These are phyloP conservation scores for Sylvietta virens DNA, from an alignment of 2,113 vertebrate genomes.

Conservation along the genomic window DNA sequence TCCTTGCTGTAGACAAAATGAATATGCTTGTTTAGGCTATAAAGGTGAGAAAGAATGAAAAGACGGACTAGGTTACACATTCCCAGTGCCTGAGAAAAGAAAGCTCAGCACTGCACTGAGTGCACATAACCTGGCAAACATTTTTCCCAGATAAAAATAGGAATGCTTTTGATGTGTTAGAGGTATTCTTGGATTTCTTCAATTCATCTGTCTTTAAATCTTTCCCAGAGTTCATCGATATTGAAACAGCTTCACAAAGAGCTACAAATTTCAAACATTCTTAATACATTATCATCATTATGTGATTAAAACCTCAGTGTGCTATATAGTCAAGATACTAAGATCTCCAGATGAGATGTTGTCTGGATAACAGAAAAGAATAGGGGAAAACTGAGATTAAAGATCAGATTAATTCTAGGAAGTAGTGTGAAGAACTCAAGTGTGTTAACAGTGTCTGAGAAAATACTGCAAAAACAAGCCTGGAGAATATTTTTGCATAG, in stretches of 20 bases:
- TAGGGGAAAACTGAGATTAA: neutral
- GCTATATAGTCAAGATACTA: neutral
- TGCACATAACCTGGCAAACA: neutral
- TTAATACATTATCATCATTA: neutral
- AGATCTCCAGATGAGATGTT: neutral
- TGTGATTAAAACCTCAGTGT: neutral
- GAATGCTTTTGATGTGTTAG: neutral
- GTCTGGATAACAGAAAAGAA: neutral
- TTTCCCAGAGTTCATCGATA: neutral
- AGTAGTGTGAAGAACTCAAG: neutral
- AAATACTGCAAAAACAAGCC: neutral
- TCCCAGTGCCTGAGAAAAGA: neutral
- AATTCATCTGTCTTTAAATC: neutral
- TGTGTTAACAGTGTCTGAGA: neutral
- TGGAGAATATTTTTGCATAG: neutral
- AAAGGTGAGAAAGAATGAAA: slow-evolving; percentile 7
- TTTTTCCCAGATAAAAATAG: neutral
- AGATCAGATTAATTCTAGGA: neutral
- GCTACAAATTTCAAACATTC: neutral
- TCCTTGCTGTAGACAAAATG: slow-evolving; percentile 39
- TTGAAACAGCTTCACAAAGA: neutral
- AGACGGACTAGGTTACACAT: neutral
- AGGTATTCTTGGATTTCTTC: neutral
- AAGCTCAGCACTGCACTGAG: neutral
- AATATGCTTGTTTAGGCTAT: slow-evolving; percentile 33